Percentiles rank a stretch among this genome's conserved stretches.
Conservation (phyloP, 1,140 invertebrate species). For the Listronotus bonariensis region DNA sequence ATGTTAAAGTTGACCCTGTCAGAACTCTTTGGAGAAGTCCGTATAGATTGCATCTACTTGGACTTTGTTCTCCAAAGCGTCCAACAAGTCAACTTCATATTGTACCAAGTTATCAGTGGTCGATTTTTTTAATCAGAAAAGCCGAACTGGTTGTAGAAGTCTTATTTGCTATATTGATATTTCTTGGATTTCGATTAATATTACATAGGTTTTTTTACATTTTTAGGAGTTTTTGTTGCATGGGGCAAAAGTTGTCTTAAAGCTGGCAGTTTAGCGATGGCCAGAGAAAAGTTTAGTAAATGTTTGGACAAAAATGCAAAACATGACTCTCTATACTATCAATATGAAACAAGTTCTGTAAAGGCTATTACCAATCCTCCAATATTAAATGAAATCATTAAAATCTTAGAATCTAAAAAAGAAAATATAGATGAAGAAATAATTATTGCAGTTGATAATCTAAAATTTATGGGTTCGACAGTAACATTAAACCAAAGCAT, state of each 20-base stretch:
- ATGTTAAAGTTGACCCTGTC: no score
- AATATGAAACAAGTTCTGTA: constrained; percentile 6
- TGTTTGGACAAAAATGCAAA: constrained; percentile 59
- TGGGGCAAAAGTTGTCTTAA: constrained; percentile 85
- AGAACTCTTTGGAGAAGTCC: no score
- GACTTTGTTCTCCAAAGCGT: no score
- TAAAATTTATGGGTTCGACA: constrained; percentile 36
- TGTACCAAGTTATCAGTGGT: no score
- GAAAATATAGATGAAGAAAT: constrained; percentile 39
- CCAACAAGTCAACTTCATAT: no score
- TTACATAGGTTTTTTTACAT: no score
- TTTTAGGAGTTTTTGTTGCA: constrained; percentile 74
- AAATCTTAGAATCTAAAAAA: constrained; percentile 64
- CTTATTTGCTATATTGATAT: no score
- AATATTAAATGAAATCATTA: constrained; percentile 69
- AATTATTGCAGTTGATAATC: constrained; percentile 27
- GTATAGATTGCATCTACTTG: no score
- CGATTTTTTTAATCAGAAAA: no score
- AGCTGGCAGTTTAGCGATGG: constrained; percentile 75
- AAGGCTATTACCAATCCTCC: constrained; percentile 64
- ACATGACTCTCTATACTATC: constrained; percentile 35
- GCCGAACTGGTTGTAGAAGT: no score
- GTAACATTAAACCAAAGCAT: constrained; percentile 40
- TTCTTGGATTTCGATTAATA: no score
- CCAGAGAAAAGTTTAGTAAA: constrained; percentile 69